Percentiles rank a stretch among this genome's conserved stretches.
phyloP scores from a whole-genome alignment of 2,113 vertebrate species.

The zebrafish (Danio rerio) region DNA sequence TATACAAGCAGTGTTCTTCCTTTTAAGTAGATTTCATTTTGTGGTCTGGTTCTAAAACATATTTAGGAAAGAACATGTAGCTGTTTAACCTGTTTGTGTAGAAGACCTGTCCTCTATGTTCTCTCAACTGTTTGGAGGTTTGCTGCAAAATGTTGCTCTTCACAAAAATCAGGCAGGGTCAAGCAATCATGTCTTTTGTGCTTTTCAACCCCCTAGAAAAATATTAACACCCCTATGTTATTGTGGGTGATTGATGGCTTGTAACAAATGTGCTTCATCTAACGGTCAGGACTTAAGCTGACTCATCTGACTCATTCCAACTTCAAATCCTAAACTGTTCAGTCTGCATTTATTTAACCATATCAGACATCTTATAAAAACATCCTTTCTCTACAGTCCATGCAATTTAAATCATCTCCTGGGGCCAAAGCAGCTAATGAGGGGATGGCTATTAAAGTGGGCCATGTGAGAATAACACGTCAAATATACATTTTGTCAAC shows the following conservation, averaged over 20 bases:
- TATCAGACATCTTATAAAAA: conserved; percentile 6
- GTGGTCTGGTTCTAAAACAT: conserved; percentile 13
- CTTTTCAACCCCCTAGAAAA: not conserved
- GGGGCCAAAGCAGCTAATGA: conserved; percentile 25
- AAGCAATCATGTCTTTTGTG: conserved; percentile 7
- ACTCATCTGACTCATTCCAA: conserved; percentile 12
- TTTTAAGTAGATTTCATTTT: conserved; percentile 60
- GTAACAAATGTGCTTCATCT: conserved; percentile 33
- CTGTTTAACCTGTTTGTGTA: not conserved
- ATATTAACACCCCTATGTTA: conserved; percentile 19
- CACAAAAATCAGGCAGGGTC: not conserved
- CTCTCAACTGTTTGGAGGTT: not conserved
- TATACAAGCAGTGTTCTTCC: too few relatives aligned
- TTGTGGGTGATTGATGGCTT: conserved; percentile 22
- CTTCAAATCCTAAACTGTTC: not conserved
- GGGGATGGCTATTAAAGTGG: conserved; percentile 19
- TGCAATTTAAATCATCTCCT: not conserved
- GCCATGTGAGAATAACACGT: conserved; percentile 21
- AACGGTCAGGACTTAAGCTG: not conserved
- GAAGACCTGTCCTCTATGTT: not conserved
- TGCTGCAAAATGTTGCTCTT: not conserved
- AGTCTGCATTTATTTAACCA: conserved; percentile 5
- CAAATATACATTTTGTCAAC: not conserved
- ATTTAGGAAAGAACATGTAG: conserved; percentile 17
- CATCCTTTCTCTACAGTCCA: conserved; percentile 9